These are phyloP conservation scores for Sinella curviseta DNA, from an alignment of 1,140 invertebrate genomes.

Conservation along the genomic window DNA sequence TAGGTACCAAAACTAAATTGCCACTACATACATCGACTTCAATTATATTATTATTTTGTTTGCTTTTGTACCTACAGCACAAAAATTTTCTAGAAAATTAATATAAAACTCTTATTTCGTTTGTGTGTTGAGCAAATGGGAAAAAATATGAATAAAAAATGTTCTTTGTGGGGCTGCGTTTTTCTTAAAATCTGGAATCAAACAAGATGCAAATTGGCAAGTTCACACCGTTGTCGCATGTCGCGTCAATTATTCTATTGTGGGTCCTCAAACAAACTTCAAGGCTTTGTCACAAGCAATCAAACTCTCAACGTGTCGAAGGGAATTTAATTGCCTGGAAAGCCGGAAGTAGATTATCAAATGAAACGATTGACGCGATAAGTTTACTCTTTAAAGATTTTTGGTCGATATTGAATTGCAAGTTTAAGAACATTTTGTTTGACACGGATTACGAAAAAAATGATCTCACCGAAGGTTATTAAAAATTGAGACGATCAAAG, in stretches of 20 bases:
- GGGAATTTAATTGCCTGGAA: background rate
- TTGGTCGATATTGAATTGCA: no score
- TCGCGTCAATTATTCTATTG: no score
- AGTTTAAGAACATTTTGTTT: no score
- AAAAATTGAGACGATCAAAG: no score
- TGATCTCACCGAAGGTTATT: no score
- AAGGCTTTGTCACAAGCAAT: background rate
- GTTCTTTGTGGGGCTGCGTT: no score
- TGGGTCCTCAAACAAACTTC: no score
- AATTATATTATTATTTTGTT: background rate
- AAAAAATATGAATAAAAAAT: background rate
- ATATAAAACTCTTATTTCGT: background rate
- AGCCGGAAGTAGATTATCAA: constrained; percentile 15
- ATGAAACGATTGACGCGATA: background rate
- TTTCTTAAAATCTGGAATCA: no score
- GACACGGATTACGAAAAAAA: background rate
- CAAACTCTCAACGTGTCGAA: background rate
- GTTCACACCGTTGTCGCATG: no score
- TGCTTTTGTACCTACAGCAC: background rate
- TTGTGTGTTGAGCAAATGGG: background rate
- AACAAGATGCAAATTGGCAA: no score
- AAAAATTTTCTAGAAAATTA: background rate
- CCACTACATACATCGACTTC: background rate
- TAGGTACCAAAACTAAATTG: background rate
- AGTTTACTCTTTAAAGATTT: background rate